Evolutionary conservation across 2,797 vertebrate genomes (phyloP).

Genomic region (Tokudaia muenninki): DNA sequence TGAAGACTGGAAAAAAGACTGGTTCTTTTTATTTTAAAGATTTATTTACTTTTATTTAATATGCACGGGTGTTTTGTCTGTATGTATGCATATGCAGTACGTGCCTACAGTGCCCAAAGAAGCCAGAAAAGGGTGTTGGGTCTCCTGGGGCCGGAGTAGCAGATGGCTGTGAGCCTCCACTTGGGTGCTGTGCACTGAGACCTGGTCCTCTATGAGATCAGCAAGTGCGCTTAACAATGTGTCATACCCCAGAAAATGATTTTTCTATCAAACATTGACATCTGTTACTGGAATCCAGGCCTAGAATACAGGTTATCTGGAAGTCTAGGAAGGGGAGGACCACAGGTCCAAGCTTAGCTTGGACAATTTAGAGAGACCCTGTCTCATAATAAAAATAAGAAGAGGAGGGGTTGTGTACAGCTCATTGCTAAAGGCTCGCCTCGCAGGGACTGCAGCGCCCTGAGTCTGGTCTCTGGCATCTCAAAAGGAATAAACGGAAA

Average conservation of each 20-base stretch:
- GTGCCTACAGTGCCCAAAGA: background rate
- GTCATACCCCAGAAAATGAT: background rate
- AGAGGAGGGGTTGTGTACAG: no score
- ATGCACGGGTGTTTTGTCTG: no score
- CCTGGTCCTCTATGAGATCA: background rate
- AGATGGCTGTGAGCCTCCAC: background rate
- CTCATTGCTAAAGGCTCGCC: background rate
- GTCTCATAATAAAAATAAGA: no score
- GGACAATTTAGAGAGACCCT: background rate
- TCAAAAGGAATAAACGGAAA: constrained; percentile 17
- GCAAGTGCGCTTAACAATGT: no score
- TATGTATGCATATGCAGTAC: no score
- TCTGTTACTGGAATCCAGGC: background rate
- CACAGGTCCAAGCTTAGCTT: background rate
- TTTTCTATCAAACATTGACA: constrained; percentile 56
- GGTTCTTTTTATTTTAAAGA: background rate
- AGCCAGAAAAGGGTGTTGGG: background rate
- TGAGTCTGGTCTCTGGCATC: background rate
- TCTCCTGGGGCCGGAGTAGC: background rate
- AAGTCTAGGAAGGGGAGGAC: background rate
- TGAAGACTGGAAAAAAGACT: background rate
- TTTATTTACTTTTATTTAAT: background rate
- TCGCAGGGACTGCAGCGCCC: background rate
- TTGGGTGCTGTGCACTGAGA: background rate
- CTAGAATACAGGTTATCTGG: background rate